Base-by-base conservation (phyloP, 2,888 invertebrate species). In the Leptopterna dolabrata region DNA sequence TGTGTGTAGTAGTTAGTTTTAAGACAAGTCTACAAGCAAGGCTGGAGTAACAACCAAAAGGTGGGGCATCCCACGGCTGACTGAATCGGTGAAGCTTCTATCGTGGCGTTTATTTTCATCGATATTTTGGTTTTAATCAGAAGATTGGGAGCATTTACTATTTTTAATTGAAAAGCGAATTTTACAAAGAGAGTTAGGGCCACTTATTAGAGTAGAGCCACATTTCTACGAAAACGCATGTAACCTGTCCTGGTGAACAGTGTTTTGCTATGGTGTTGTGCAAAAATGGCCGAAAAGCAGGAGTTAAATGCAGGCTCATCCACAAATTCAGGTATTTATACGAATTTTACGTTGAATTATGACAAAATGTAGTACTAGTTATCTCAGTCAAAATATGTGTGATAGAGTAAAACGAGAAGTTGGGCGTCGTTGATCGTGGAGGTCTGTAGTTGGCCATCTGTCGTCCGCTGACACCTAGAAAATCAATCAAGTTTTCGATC, bases 261-360 rank as follows among this genome's bases (percentile, higher is more conserved):
- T 83, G 83, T 83, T 83, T 83, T 85, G 85, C 86, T 73, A 85
- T 86, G 80, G 88, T 89, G 89, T 89, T 88, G 90, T 90, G 90
- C 89, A 90, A 89, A 89, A 90, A 90, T 90, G 90, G 90, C 90
- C 88, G 90, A 90, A 88, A 89, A 88, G 86, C 89, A 89, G 89
- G 90, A 90, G 88, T 88, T 87, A 82, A 88, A 87, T 87, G 85
- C 81, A 87, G 89, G 89, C 87, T 89, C 89, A 87, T 82, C 90
- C 36, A 88, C 86, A 88, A 86, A 86, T 87, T 82, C 89, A 90
- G 90, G 90, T 90, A 89, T 89, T 85, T 86, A 51, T 36, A 51
- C 41, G 45, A 78, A 27, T 71, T 87, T 29, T 86, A 51, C 43
- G 63, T 16, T 24, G 3, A 71, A 63, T 85, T 41, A 36, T 30